Evolutionary conservation across 1,140 invertebrate genomes (phyloP).

Genomic region (Diachasmimorpha longicaudata): DNA sequence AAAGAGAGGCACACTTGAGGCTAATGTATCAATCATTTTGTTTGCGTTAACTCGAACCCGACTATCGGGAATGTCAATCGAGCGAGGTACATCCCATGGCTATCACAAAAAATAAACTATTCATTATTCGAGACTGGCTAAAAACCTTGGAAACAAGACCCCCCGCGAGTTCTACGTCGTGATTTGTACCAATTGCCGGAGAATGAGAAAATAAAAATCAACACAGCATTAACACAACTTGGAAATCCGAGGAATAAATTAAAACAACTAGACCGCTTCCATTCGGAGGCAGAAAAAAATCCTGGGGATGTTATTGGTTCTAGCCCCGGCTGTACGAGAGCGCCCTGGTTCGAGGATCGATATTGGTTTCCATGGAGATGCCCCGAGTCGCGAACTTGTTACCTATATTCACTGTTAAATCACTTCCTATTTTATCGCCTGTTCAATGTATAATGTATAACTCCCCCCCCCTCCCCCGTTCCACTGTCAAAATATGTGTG

Average conservation of each 20-base stretch:
- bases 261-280: too few species aligned
- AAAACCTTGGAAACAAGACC: too few species aligned
- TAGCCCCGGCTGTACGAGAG: not conserved
- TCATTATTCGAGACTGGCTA: too few species aligned
- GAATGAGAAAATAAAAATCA: conserved; percentile 11
- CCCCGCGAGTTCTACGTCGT: too few species aligned
- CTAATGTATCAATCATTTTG: conserved; percentile 46
- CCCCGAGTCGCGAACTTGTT: conserved; percentile 49
- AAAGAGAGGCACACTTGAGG: not conserved
- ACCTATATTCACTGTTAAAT: conserved; percentile 46
- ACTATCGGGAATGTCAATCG: conserved; percentile 11
- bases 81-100: not conserved
- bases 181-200: not conserved
- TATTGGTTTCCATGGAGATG: conserved; percentile 59
- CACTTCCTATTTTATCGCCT: conserved; percentile 40
- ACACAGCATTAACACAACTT: conserved; percentile 5
- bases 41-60: conserved; percentile 38
- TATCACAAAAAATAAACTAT: too few species aligned
- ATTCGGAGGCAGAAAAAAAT: conserved; percentile 28
- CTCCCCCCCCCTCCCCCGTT: not conserved
- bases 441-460: conserved; percentile 24
- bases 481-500: not conserved
- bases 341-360: conserved; percentile 42
- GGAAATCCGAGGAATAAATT: conserved; percentile 2
- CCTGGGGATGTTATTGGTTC: not conserved